Evolutionary conservation across 2,797 vertebrate genomes (phyloP).

Genomic region (Sebastolobus alascanus): DNA sequence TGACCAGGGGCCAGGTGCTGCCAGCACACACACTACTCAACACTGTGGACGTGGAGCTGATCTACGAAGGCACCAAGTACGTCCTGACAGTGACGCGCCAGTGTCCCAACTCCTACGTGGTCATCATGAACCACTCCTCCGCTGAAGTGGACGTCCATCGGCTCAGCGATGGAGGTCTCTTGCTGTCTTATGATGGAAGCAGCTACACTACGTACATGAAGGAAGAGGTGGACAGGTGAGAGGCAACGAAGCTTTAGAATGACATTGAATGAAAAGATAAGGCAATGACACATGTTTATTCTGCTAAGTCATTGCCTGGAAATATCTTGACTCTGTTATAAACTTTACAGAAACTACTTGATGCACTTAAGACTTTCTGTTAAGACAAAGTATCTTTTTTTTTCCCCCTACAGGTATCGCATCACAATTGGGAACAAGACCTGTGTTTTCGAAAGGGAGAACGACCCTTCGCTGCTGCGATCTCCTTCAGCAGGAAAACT

Average conservation of each 20-base stretch:
- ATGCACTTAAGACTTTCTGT: neutral
- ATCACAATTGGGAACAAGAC: conserved; percentile 99
- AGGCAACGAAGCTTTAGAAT: neutral
- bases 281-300: neutral
- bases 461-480: conserved; percentile 95
- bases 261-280: neutral
- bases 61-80: conserved; percentile 96
- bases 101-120: conserved; percentile 97
- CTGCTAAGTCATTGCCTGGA: neutral
- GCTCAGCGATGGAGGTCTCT: conserved; percentile 94
- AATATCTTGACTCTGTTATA: neutral
- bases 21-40: conserved; percentile 96
- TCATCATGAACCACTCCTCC: conserved; percentile 95
- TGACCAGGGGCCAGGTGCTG: conserved; percentile 93
- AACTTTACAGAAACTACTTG: neutral
- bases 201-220: conserved; percentile 99
- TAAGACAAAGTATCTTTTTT: neutral
- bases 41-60: conserved; percentile 95
- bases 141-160: conserved; percentile 97
- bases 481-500: conserved; percentile 97
- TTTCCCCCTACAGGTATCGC: conserved; percentile 87
- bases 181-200: conserved; percentile 97
- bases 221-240: conserved; percentile 96
- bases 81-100: conserved; percentile 96
- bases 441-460: conserved; percentile 98